Conservation (phyloP, 2,888 invertebrate species). For the Rhyacophila evoluta region DNA sequence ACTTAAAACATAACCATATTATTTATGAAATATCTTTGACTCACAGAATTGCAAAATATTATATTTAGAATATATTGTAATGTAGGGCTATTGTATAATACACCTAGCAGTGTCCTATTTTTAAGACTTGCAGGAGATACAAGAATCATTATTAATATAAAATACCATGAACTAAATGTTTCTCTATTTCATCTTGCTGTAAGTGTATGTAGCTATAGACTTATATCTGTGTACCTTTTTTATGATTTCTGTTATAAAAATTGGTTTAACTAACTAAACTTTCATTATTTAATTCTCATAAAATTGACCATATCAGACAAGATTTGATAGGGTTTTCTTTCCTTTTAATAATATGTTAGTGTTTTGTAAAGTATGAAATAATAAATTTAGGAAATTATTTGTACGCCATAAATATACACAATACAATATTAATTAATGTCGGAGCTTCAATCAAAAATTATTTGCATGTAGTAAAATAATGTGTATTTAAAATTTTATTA, state of each 20-base stretch:
- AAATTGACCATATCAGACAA: slow-evolving; percentile 37
- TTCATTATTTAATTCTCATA: slow-evolving; percentile 34
- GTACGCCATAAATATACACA: slow-evolving; percentile 52
- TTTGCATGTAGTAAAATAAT: slow-evolving; percentile 53
- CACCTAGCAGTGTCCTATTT: neutral
- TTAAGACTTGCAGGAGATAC: neutral
- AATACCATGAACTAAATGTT: slow-evolving; percentile 32
- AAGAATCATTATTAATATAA: slow-evolving; percentile 19
- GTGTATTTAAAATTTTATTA: slow-evolving; percentile 55
- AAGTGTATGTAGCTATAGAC: slow-evolving; percentile 50
- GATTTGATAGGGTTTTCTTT: slow-evolving; percentile 1
- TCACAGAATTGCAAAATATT: slow-evolving; percentile 9
- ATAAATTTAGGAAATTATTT: slow-evolving; percentile 49
- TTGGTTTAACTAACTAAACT: neutral
- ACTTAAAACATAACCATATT: neutral
- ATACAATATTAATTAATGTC: slow-evolving; percentile 39
- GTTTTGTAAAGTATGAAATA: slow-evolving; percentile 40
- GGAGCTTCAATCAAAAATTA: slow-evolving; percentile 52
- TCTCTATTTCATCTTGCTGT: slow-evolving; percentile 47
- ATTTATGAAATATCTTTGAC: neutral
- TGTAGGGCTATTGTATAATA: slow-evolving; percentile 5
- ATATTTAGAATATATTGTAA: slow-evolving; percentile 9
- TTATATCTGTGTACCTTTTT: slow-evolving; percentile 35
- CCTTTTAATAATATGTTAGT: slow-evolving; percentile 32
- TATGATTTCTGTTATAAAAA: neutral